phyloP scores from a whole-genome alignment of 2,113 vertebrate species.

The Emberiza fucata region DNA sequence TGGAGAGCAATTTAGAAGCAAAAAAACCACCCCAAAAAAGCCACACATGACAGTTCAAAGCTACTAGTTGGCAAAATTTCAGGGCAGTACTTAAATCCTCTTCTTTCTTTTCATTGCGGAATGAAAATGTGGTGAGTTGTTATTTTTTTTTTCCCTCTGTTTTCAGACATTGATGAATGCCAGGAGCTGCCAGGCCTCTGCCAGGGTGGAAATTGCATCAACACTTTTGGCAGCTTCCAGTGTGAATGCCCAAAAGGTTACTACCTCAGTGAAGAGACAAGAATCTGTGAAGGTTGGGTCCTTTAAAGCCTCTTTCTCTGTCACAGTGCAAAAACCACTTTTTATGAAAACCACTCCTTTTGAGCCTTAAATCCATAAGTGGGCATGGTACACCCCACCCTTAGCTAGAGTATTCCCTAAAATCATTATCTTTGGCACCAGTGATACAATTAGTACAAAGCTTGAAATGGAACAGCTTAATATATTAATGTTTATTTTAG shows the following conservation, averaged over 20 bases:
- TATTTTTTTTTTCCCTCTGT: neutral
- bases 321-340: neutral
- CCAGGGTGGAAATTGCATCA: conserved; percentile 85
- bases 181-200: conserved; percentile 84
- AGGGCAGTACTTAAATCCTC: neutral
- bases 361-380: neutral
- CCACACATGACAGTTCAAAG: neutral
- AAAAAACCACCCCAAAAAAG: neutral
- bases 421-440: neutral
- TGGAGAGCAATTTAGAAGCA: neutral
- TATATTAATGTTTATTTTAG: neutral
- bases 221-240: conserved; percentile 86
- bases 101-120: neutral
- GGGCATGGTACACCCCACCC: too few relatives aligned
- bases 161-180: conserved; percentile 85
- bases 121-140: neutral
- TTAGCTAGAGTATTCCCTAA: neutral
- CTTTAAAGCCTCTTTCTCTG: neutral
- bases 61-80: neutral
- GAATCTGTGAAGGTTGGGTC: conserved; percentile 83
- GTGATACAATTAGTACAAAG: neutral
- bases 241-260: conserved; percentile 84
- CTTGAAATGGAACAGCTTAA: neutral
- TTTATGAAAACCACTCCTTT: neutral
- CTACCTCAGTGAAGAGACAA: conserved; percentile 82